Evolutionary conservation across 2,113 vertebrate genomes (phyloP).

Genomic region (Meles meles): DNA sequence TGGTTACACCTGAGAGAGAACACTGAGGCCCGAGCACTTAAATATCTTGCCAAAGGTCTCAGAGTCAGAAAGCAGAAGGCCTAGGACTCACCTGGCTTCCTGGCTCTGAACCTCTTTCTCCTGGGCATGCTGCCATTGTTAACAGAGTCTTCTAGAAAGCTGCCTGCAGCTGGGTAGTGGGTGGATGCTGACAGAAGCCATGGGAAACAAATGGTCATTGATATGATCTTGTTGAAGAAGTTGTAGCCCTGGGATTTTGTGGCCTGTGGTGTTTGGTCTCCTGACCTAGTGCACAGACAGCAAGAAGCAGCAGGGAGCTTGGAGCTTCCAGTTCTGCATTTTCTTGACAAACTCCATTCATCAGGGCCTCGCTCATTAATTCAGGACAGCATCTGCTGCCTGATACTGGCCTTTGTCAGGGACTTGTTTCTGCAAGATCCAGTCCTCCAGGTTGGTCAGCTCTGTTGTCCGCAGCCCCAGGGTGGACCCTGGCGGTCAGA

Average conservation of each 20-base stretch:
- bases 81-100: background rate
- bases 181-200: background rate
- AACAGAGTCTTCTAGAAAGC: conserved; percentile 44
- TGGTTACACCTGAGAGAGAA: conserved; percentile 11
- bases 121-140: background rate
- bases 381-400: background rate
- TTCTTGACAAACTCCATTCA: conserved; percentile 11
- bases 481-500: background rate
- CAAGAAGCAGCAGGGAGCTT: background rate
- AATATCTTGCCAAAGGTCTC: background rate
- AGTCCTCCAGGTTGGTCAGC: background rate
- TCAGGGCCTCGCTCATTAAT: conserved; percentile 23
- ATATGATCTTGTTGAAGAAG: background rate
- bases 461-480: background rate
- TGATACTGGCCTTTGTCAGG: background rate
- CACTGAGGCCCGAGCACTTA: background rate
- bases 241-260: background rate
- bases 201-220: conserved; percentile 32
- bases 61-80: background rate
- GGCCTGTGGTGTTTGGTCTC: background rate
- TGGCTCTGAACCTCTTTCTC: conserved; percentile 1
- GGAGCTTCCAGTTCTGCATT: background rate
- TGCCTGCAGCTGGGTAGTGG: background rate
- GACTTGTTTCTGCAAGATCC: conserved; percentile 40
- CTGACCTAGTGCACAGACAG: background rate